Percentiles rank a stretch among this genome's conserved stretches.
Conservation (phyloP, 2,888 invertebrate species). For the Rutpela maculata region DNA sequence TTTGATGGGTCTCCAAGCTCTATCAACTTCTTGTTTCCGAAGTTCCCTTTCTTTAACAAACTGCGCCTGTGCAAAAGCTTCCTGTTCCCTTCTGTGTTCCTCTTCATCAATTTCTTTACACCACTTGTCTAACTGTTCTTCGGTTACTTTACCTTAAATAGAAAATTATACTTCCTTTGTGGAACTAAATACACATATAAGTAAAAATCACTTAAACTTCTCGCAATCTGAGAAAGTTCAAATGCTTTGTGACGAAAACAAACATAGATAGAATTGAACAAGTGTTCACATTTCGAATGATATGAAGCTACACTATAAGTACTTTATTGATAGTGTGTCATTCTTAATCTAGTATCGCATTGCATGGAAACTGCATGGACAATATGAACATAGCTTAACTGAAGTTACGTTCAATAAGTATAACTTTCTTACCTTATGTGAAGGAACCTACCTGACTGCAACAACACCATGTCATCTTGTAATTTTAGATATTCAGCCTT, state of each 20-base stretch:
- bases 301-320: no score
- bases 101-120: constrained; percentile 85
- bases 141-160: constrained; percentile 75
- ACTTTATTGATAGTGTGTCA: no score
- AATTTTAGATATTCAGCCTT: constrained; percentile 84
- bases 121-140: constrained; percentile 85
- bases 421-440: background rate
- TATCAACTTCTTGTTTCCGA: constrained; percentile 78
- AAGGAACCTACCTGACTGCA: constrained; percentile 74
- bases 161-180: constrained; percentile 1
- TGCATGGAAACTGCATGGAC: no score
- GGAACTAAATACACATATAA: background rate
- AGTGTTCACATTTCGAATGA: no score
- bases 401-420: no score
- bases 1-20: constrained; percentile 77
- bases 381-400: no score
- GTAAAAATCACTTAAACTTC: background rate
- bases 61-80: constrained; percentile 78
- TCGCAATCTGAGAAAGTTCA: no score
- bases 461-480: constrained; percentile 78
- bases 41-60: constrained; percentile 82
- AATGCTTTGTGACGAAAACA: no score
- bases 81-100: constrained; percentile 82
- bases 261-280: no score
- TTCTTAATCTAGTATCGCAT: no score